Conservation (phyloP, 1,140 invertebrate species). For the Micrasema longulum region DNA sequence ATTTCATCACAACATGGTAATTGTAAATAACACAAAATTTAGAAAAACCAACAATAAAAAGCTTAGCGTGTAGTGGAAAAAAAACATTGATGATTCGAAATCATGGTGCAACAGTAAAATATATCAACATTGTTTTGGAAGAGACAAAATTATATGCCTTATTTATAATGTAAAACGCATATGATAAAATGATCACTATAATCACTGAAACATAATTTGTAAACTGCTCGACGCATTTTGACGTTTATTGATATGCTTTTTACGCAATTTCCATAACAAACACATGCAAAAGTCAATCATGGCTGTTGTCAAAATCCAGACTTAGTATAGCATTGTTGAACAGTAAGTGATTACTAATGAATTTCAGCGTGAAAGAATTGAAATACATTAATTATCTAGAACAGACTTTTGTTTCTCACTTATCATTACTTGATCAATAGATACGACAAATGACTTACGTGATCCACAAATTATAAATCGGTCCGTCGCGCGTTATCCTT, state of each 20-base stretch:
- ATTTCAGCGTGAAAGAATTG: background rate
- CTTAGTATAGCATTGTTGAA: slow-evolving; percentile 13
- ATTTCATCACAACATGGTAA: too few relatives aligned
- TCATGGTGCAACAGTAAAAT: too few relatives aligned
- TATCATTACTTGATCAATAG: slow-evolving; percentile 43
- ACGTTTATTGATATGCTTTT: background rate
- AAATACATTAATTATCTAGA: slow-evolving; percentile 21
- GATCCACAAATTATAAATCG: slow-evolving; percentile 24
- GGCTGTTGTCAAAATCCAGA: slow-evolving; percentile 22
- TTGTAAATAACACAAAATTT: too few relatives aligned
- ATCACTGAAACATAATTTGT: background rate
- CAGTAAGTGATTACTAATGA: slow-evolving; percentile 4
- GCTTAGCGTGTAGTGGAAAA: too few relatives aligned
- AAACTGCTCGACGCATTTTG: background rate
- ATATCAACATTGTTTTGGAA: too few relatives aligned
- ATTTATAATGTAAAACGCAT: background rate
- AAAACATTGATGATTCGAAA: too few relatives aligned
- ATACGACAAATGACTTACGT: slow-evolving; percentile 42
- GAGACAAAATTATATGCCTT: too few relatives aligned
- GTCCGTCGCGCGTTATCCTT: slow-evolving; percentile 1
- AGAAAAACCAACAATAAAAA: too few relatives aligned
- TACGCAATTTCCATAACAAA: background rate
- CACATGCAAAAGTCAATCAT: slow-evolving; percentile 23
- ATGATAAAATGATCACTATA: background rate
- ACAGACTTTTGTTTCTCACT: slow-evolving; percentile 2